Percentiles rank a stretch among this genome's conserved stretches.
These are phyloP conservation scores for Ornithoptera alexandrae DNA, from an alignment of 2,888 invertebrate species.

Conservation along the genomic window DNA sequence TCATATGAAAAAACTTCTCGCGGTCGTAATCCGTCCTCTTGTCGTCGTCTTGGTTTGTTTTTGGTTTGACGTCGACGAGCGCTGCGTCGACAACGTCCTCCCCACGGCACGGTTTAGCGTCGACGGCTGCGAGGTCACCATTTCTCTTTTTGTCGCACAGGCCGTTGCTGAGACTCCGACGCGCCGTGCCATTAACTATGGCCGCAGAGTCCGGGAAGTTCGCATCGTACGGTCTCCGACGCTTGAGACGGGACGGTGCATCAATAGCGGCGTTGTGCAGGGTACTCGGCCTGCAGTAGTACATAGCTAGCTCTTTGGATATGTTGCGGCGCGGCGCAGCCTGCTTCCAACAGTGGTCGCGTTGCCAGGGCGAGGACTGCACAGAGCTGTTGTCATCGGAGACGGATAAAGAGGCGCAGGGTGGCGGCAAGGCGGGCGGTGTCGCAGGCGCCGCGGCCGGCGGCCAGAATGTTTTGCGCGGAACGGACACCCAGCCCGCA, in stretches of 20 bases:
- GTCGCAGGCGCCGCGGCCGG: slow-evolving; percentile 86
- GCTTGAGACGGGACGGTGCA: slow-evolving; percentile 74
- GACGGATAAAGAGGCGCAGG: slow-evolving; percentile 87
- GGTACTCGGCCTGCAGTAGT: slow-evolving; percentile 81
- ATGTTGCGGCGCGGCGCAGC: slow-evolving; percentile 86
- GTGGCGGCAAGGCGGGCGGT: slow-evolving; percentile 66
- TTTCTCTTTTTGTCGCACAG: slow-evolving; percentile 55
- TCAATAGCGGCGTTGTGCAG: slow-evolving; percentile 67
- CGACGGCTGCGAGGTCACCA: slow-evolving; percentile 54
- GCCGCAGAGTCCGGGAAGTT: slow-evolving; percentile 46
- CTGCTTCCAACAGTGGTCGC: slow-evolving; percentile 95
- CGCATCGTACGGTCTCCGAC: slow-evolving; percentile 84
- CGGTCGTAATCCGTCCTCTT: slow-evolving; percentile 62
- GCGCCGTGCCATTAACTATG: slow-evolving; percentile 46
- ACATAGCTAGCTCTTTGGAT: slow-evolving; percentile 87
- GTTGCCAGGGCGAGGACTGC: slow-evolving; percentile 93
- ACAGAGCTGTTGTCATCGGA: slow-evolving; percentile 95
- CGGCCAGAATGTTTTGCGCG: slow-evolving; percentile 93
- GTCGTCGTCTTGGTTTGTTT: slow-evolving; percentile 51
- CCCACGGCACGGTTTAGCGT: slow-evolving; percentile 38
- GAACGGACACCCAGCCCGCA: slow-evolving; percentile 93
- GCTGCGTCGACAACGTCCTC: slow-evolving; percentile 59
- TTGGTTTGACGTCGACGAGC: slow-evolving; percentile 40
- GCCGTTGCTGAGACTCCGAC: slow-evolving; percentile 50
- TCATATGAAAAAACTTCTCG: slow-evolving; percentile 73